Base-by-base conservation (phyloP, 64 coral and sea anemone species). In the Porites australiensis region DNA sequence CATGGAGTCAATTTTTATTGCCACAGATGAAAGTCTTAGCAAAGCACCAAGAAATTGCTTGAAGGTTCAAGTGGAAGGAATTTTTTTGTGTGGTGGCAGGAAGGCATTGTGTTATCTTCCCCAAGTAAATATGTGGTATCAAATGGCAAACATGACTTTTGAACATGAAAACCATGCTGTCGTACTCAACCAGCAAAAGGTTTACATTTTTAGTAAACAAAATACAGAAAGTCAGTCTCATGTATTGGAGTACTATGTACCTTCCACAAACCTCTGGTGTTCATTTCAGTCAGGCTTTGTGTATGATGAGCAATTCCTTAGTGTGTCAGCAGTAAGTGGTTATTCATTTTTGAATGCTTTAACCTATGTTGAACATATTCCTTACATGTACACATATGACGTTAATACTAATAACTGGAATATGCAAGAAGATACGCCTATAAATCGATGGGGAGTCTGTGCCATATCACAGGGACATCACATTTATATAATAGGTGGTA, bases 11-110 rank as follows among this genome's bases (percentile, higher is more conserved):
- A 67, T 67, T 46, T n/a, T 67, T 4, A 4, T 2, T 18, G 2
- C 13, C 15, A 67, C 4, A 48, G 9, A 0, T 50, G 37, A 50
- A 13, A 19, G 57, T 55, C 10, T 1, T n/a, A 19, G 0, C 15
- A 63, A 64, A 83, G 22, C 61, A 65, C 58, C 60, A 66, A 83
- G 80, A 67, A 83, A 83, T 1, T 83, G 80, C 60, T 19, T 83
- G 62, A 14, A 83, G 15, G 13, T 46, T 4, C 4, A 2, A 16
- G 15, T 45, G 12, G 61, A 83, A 50, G 80, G 22, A 0, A 83
- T 83, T 46, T 83, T 66, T 66, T 59, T 83, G 49, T 66, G 80
- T 67, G 80, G 80, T 19, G 59, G 59, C 4, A 4, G 5, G 8
- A 50, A 19, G 7, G 43, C 80, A 15, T 45, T 83, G 8, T 83